A percentile compares a stretch with the other conserved stretches of the same genome.
phyloP scores from a whole-genome alignment of 2,113 vertebrate genomes.

The Pao palembangensis region DNA sequence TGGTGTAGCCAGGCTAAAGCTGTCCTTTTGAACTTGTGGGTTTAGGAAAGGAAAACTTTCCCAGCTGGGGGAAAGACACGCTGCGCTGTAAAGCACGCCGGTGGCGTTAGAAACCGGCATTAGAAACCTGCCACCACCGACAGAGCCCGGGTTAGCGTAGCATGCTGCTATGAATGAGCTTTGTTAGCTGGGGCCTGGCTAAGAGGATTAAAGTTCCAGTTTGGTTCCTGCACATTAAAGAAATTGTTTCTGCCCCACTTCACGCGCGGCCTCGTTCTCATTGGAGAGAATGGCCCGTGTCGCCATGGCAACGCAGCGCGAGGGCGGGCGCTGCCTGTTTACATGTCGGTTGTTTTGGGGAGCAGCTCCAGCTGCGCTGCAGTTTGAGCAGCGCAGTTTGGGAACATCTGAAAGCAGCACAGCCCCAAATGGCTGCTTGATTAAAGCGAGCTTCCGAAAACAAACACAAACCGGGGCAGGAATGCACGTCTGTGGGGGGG shows the following conservation, averaged over 20 bases:
- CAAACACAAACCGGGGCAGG: slow-evolving; percentile 21
- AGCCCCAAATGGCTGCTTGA: slow-evolving; percentile 11
- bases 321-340: slow-evolving; percentile 36
- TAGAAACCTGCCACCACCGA: slow-evolving; percentile 13
- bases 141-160: slow-evolving; percentile 53
- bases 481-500: slow-evolving; percentile 39
- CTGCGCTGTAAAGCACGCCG: background rate
- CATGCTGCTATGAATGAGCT: slow-evolving; percentile 58
- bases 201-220: slow-evolving; percentile 79
- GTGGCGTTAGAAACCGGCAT: background rate
- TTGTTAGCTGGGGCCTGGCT: slow-evolving; percentile 68
- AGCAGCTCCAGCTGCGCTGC: slow-evolving; percentile 9
- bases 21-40: slow-evolving; percentile 48
- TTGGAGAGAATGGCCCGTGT: slow-evolving; percentile 49
- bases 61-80: slow-evolving; percentile 1
- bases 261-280: slow-evolving; percentile 66
- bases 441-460: slow-evolving; percentile 19
- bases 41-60: slow-evolving; percentile 26
- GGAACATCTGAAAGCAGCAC: slow-evolving; percentile 1
- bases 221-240: slow-evolving; percentile 76
- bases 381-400: slow-evolving; percentile 7
- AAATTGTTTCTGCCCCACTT: slow-evolving; percentile 80
- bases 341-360: slow-evolving; percentile 27
- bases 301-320: slow-evolving; percentile 62
- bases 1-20: slow-evolving; percentile 24